Evolutionary conservation across 1,140 invertebrate species (phyloP).

Genomic region (Trichoplusia ni): DNA sequence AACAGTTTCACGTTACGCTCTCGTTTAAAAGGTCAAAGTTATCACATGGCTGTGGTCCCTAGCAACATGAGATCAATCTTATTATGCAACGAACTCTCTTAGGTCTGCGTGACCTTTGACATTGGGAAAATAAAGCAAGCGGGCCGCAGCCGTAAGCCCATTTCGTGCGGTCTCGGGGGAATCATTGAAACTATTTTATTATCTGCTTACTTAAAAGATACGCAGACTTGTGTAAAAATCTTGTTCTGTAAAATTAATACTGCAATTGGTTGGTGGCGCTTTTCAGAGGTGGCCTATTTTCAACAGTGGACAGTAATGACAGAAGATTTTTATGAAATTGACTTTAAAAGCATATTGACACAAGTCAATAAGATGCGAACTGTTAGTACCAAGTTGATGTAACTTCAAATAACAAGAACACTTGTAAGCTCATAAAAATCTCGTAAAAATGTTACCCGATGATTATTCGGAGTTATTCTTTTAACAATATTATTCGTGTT

Average conservation of each 20-base stretch:
- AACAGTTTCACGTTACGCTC: neutral
- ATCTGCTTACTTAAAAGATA: neutral
- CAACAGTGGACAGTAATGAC: too few relatives aligned
- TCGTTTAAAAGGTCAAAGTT: neutral
- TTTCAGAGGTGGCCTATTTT: neutral
- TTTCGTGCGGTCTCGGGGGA: neutral
- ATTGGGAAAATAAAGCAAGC: neutral
- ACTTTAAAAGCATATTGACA: too few relatives aligned
- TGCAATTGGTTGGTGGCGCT: too few relatives aligned
- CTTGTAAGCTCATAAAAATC: too few relatives aligned
- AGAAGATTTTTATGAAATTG: too few relatives aligned
- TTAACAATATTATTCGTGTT: too few relatives aligned
- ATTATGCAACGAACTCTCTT: slow-evolving; percentile 3
- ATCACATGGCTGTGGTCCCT: neutral
- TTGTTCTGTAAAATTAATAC: too few relatives aligned
- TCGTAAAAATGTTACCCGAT: neutral
- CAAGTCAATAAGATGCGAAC: too few relatives aligned
- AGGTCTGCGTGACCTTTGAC: slow-evolving; percentile 4
- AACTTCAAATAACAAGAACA: too few relatives aligned
- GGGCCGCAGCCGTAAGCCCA: neutral
- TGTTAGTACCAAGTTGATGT: too few relatives aligned
- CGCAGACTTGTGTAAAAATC: too few relatives aligned
- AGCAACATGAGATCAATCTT: slow-evolving; percentile 13
- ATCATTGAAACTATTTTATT: neutral
- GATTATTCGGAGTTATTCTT: too few relatives aligned